Evolutionary conservation across 2,113 vertebrate genomes (phyloP).

Genomic region (Xyliphius kryptos): DNA sequence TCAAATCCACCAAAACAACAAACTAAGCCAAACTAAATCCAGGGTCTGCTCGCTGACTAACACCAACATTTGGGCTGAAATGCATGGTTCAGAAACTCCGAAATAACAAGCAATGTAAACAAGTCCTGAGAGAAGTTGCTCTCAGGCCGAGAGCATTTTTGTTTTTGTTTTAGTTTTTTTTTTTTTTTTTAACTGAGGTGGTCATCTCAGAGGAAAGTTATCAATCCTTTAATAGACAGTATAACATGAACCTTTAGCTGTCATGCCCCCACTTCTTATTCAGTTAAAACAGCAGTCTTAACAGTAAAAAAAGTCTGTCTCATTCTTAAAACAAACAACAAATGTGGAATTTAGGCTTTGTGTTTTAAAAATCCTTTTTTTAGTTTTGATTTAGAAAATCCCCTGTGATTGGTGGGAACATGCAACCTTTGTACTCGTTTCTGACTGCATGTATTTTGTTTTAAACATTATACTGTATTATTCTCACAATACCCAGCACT

Average conservation of each 20-base stretch:
- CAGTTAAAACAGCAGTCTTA: slow-evolving; percentile 16
- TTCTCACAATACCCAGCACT: too few relatives aligned
- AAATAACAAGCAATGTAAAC: slow-evolving; percentile 39
- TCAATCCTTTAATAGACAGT: slow-evolving; percentile 7
- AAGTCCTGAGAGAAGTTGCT: not conserved
- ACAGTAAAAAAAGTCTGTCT: slow-evolving; percentile 15
- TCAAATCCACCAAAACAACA: slow-evolving; percentile 31
- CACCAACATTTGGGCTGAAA: slow-evolving; percentile 15
- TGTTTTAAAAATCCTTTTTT: too few relatives aligned
- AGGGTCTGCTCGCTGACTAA: slow-evolving; percentile 6
- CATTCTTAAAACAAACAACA: slow-evolving; percentile 16
- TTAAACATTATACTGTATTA: too few relatives aligned
- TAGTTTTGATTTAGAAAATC: slow-evolving; percentile 18
- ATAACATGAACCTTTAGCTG: slow-evolving; percentile 15
- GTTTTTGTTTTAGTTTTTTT: not conserved
- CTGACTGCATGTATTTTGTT: not conserved
- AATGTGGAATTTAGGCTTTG: slow-evolving; percentile 24
- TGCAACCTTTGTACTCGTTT: slow-evolving; percentile 8
- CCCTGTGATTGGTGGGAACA: not conserved
- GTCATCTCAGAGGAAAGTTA: not conserved
- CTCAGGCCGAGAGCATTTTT: slow-evolving; percentile 5
- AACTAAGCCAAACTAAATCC: slow-evolving; percentile 15
- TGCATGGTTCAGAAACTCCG: slow-evolving; percentile 26
- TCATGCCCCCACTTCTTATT: slow-evolving; percentile 4
- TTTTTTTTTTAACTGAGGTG: slow-evolving; percentile 8